A percentile compares a stretch with the other conserved stretches of the same genome.
These are phyloP conservation scores for Scolopax bukidnonensis DNA, from an alignment of 2,797 vertebrate genomes.

Conservation along the genomic window DNA sequence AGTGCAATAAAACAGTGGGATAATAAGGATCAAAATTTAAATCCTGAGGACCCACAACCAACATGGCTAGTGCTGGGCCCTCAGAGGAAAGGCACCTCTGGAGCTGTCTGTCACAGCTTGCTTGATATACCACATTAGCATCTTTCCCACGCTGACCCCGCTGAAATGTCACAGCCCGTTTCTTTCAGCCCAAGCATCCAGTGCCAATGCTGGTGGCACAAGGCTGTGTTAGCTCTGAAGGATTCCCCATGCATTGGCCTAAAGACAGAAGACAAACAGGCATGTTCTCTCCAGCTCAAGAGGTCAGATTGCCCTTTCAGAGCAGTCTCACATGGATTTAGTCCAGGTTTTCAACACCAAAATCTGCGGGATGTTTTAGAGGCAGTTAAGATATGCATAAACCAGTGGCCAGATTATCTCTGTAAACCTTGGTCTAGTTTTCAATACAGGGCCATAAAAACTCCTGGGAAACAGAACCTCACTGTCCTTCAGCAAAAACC, in stretches of 20 bases:
- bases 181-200: not conserved
- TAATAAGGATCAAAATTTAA: constrained; percentile 45
- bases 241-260: not conserved
- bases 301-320: not conserved
- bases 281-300: not conserved
- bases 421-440: not conserved
- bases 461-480: not conserved
- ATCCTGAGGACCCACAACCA: not conserved
- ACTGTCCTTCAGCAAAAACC: not conserved
- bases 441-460: not conserved
- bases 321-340: not conserved
- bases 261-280: not conserved
- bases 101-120: not conserved
- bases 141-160: not conserved
- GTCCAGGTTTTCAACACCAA: not conserved
- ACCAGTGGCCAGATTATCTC: not conserved
- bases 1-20: constrained; percentile 43
- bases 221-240: not conserved
- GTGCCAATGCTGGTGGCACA: not conserved
- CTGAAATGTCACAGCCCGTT: constrained; percentile 38
- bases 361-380: not conserved
- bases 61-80: not conserved
- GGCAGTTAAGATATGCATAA: not conserved
- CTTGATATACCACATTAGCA: constrained; percentile 44
- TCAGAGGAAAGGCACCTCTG: not conserved